phyloP scores from a whole-genome alignment of 2,797 vertebrate genomes.

The Apogon hyalosoma region DNA sequence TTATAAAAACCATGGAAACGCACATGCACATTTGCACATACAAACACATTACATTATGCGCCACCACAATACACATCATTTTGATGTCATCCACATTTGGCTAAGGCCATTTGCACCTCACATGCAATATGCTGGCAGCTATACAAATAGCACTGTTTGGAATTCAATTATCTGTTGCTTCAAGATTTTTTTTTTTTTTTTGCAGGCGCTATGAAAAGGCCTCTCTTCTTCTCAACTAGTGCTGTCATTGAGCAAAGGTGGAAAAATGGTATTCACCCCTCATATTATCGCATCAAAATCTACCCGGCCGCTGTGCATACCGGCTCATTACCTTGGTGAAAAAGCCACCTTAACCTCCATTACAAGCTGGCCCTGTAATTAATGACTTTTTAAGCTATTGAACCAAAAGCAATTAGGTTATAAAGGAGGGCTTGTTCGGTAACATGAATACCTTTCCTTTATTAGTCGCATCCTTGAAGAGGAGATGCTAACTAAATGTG shows the following conservation, averaged over 20 bases:
- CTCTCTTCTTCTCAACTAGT: constrained; percentile 59
- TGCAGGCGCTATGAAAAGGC: constrained; percentile 64
- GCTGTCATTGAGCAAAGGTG: constrained; percentile 68
- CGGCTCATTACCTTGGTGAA: constrained; percentile 84
- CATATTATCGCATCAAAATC: constrained; percentile 84
- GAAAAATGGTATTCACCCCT: constrained; percentile 73
- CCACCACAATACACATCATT: constrained; percentile 73
- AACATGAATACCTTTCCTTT: constrained; percentile 80
- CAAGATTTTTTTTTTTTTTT: constrained; percentile 45
- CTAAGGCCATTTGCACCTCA: constrained; percentile 75
- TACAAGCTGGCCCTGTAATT: constrained; percentile 84
- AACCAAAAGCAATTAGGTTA: constrained; percentile 86
- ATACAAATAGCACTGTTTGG: constrained; percentile 77
- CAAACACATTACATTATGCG: constrained; percentile 72
- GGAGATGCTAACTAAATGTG: constrained; percentile 79
- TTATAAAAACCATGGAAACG: constrained; percentile 66
- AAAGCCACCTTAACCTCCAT: constrained; percentile 85
- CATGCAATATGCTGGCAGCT: constrained; percentile 71
- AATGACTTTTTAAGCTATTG: constrained; percentile 87
- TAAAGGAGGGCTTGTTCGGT: constrained; percentile 82
- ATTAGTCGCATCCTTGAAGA: constrained; percentile 82
- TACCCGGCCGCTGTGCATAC: constrained; percentile 62
- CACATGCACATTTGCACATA: constrained; percentile 76
- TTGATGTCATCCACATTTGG: constrained; percentile 75
- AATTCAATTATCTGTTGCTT: constrained; percentile 78